phyloP scores from a whole-genome alignment of 2,888 invertebrate genomes.

The Pardosa pseudoannulata region DNA sequence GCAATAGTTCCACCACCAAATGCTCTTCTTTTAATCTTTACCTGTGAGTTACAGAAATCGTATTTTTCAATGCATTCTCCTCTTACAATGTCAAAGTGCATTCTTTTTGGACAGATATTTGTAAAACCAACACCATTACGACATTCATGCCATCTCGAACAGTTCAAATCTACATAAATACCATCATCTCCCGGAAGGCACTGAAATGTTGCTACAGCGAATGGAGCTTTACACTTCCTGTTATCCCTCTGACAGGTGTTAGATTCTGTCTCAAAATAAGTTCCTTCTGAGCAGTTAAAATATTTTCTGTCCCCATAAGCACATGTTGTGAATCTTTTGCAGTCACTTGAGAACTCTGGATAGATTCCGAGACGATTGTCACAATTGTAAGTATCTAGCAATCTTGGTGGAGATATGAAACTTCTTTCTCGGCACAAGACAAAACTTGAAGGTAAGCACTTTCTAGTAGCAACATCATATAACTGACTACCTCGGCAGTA shows the following conservation, averaged over 20 bases:
- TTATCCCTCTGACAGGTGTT: constrained; percentile 28
- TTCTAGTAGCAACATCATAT: constrained; percentile 66
- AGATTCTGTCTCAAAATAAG: constrained; percentile 37
- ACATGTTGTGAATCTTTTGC: constrained; percentile 46
- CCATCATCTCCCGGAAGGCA: constrained; percentile 68
- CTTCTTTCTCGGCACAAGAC: constrained; percentile 53
- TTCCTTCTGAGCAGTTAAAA: constrained; percentile 39
- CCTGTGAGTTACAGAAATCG: constrained; percentile 1
- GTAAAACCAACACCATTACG: constrained; percentile 59
- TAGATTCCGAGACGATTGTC: constrained; percentile 63
- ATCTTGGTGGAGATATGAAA: constrained; percentile 14
- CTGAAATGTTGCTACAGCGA: constrained; percentile 51
- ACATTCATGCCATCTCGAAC: constrained; percentile 69
- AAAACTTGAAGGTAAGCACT: constrained; percentile 65
- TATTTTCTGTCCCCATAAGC: constrained; percentile 54
- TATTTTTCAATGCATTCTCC: constrained; percentile 34
- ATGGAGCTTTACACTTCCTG: constrained; percentile 46
- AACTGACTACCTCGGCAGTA: constrained; percentile 62
- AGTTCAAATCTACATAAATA: constrained; percentile 47
- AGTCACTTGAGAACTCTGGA: constrained; percentile 63
- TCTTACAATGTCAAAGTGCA: constrained; percentile 23
- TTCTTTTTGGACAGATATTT: constrained; percentile 55
- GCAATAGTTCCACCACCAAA: constrained; percentile 1
- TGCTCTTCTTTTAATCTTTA: constrained; percentile 21
- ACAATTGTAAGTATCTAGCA: constrained; percentile 54